These are phyloP conservation scores for Bettongia penicillata DNA, from an alignment of 2,113 vertebrate species.

Conservation along the genomic window DNA sequence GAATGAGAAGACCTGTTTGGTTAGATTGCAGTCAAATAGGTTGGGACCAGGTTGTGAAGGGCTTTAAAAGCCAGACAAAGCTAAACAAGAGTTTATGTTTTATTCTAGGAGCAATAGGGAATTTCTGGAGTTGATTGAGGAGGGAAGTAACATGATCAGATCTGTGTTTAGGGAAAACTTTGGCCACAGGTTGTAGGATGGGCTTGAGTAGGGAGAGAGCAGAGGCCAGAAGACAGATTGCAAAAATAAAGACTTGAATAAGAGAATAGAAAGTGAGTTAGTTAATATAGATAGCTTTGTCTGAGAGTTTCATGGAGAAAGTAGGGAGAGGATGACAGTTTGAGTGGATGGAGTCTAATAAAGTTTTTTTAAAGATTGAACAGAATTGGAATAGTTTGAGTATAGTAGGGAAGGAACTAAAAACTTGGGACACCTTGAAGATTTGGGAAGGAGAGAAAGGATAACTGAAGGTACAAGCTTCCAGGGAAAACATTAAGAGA, in stretches of 20 bases:
- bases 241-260: background rate
- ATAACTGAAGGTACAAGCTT: background rate
- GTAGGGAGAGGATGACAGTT: background rate
- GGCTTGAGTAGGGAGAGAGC: too few species aligned
- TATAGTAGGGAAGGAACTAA: background rate
- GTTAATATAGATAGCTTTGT: background rate
- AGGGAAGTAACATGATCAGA: too few species aligned
- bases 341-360: background rate
- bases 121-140: too few species aligned
- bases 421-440: background rate
- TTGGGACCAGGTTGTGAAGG: background rate
- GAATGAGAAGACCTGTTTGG: background rate
- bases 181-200: background rate
- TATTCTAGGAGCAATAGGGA: too few species aligned
- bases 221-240: background rate
- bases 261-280: background rate
- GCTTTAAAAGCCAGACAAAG: too few species aligned
- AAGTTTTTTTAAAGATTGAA: background rate
- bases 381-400: background rate
- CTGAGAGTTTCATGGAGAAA: background rate
- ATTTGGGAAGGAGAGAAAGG: background rate
- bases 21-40: background rate
- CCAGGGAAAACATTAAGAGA: background rate
- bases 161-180: background rate
- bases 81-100: too few species aligned